Conservation (phyloP, 2,797 vertebrate genomes). For the Loris lydekkerianus region DNA sequence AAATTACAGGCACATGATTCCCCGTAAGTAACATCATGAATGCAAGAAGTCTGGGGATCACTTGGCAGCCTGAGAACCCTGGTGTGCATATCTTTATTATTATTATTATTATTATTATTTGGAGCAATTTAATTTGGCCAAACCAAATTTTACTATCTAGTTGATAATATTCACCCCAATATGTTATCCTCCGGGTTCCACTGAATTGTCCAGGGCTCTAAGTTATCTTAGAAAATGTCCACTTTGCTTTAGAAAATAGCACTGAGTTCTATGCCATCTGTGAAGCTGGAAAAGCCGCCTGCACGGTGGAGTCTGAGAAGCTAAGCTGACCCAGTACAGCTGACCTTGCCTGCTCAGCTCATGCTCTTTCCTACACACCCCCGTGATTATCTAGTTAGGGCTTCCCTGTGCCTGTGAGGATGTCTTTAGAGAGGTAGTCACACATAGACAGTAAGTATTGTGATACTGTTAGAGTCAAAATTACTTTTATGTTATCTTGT, state of each 20-base stretch:
- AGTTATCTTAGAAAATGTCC: conserved; percentile 13
- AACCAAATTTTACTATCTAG: conserved; percentile 41
- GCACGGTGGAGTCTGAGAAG: no score
- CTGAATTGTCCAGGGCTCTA: neutral
- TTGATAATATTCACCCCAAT: conserved; percentile 9
- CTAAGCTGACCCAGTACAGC: no score
- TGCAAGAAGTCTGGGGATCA: neutral
- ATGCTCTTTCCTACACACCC: no score
- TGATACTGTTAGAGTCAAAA: no score
- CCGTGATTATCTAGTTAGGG: no score
- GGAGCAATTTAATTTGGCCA: conserved; percentile 17
- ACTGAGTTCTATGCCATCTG: neutral
- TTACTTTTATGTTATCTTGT: no score
- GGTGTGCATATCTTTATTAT: neutral
- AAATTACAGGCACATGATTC: neutral
- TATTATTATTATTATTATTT: neutral
- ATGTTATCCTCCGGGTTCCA: neutral
- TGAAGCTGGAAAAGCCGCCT: no score
- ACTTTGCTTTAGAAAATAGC: conserved; percentile 30
- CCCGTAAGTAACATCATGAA: neutral
- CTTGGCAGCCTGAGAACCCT: neutral
- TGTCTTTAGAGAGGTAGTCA: no score
- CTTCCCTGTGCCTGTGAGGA: no score
- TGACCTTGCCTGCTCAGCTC: no score
- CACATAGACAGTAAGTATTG: no score